Base-by-base conservation (phyloP, 2,797 vertebrate genomes). In the Sebastes jordani region DNA sequence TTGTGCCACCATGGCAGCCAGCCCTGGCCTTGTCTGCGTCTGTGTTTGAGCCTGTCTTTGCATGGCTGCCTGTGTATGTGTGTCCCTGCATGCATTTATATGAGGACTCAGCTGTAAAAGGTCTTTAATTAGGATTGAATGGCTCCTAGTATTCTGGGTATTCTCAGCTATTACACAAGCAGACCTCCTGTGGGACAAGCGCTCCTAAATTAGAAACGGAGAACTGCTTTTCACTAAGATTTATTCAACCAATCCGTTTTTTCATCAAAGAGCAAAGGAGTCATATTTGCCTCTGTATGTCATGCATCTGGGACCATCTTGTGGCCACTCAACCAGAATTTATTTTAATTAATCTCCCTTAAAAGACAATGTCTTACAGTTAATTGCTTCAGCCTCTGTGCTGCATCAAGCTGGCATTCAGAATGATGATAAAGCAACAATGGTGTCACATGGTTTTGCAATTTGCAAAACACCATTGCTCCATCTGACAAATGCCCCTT, bases 91-190 rank as follows among this genome's bases (percentile, higher is more conserved):
- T 71, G 73, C 71, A 62, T 86, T 79, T 77, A 60, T 81, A 32
- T 34, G 38, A 85, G 80, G 89, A 68, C 89, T 91, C 91, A 92
- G 90, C 90, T 93, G 89, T 88, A 87, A 84, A 91, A 85, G 61
- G 64, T 82, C 66, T 92, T 91, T 93, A 92, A 94, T 95, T 90
- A 91, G 89, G 81, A 87, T 76, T 85, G 86, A 82, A 91, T 81
- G 78, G 71, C 85, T 88, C 59, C 69, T 79, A 71, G 73, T 84
- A 83, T 87, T 88, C 74, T 73, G 78, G 42, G 32, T 85, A 84
- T 91, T 90, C 75, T 87, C 79, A 88, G 83, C 76, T 78, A 81
- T 90, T 88, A 80, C 66, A 84, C 76, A 62, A 58, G 4, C 86
- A 80, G 67, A 55, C 46, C 78, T 88, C 90, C 86, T 67, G 25